These are phyloP conservation scores for Xiphorhynchus erythropygius DNA, from an alignment of 2,797 vertebrate species.

Conservation along the genomic window DNA sequence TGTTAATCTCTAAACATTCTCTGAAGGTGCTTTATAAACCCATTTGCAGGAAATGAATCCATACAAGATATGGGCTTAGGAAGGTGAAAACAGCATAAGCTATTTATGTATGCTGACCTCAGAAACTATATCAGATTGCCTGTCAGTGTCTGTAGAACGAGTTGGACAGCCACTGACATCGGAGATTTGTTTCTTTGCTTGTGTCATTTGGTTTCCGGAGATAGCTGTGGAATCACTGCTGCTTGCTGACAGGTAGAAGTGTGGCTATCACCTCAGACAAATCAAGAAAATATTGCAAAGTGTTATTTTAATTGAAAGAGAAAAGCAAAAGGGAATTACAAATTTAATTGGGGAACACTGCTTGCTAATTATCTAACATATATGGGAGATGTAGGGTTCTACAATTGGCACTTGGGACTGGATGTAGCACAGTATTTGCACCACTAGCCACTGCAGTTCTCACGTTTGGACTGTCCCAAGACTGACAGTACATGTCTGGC, in stretches of 20 bases:
- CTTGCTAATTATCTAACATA: not conserved
- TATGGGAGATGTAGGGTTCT: fast-evolving
- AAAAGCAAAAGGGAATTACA: not conserved
- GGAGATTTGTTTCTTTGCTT: conserved; percentile 2
- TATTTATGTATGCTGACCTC: conserved; percentile 40
- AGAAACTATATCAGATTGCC: conserved; percentile 6
- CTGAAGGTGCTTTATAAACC: conserved; percentile 8
- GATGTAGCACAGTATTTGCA: not conserved
- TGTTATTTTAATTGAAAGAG: conserved; percentile 11
- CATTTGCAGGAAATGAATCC: conserved; percentile 40
- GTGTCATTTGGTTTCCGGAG: not conserved
- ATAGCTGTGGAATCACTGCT: not conserved
- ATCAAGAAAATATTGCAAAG: not conserved
- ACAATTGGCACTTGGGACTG: not conserved
- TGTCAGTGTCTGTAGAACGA: not conserved
- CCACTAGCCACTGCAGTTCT: not conserved
- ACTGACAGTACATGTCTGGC: not conserved
- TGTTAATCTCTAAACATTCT: conserved; percentile 17
- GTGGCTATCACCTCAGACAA: not conserved
- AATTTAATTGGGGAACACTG: not conserved
- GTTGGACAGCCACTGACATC: not conserved
- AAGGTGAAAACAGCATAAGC: not conserved
- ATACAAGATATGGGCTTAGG: not conserved
- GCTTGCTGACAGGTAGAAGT: not conserved
- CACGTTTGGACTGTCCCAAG: not conserved